Conservation (phyloP, 2,888 invertebrate genomes). For the Thera obeliscata region DNA sequence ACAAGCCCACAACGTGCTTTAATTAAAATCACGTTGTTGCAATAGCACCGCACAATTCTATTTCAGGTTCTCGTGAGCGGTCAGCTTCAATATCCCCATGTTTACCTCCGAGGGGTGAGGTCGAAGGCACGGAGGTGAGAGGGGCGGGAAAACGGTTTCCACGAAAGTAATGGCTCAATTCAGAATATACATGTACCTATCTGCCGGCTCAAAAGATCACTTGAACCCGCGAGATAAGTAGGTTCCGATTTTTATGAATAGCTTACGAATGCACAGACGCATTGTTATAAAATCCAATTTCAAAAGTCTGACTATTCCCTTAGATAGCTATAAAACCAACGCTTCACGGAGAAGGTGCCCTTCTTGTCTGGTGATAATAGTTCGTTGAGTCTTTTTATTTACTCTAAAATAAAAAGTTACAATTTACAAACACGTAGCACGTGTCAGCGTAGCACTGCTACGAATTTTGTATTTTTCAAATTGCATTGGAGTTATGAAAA, state of each 20-base stretch:
- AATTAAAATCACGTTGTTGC: slow-evolving; percentile 34
- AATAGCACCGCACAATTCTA: slow-evolving; percentile 39
- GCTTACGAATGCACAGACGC: background rate
- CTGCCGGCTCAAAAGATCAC: slow-evolving; percentile 29
- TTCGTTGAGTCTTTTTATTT: no score
- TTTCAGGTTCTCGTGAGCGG: slow-evolving; percentile 40
- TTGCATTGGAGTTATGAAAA: background rate
- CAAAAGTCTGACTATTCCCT: no score
- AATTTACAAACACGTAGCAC: no score
- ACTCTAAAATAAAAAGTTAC: no score
- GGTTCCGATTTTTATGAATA: background rate
- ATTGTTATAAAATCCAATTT: no score
- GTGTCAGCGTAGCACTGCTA: no score
- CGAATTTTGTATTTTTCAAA: no score
- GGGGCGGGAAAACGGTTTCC: slow-evolving; percentile 27
- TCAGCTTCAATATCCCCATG: slow-evolving; percentile 46
- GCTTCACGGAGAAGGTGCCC: no score
- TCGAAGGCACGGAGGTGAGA: slow-evolving; percentile 18
- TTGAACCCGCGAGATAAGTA: slow-evolving; percentile 17
- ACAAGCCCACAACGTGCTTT: slow-evolving; percentile 17
- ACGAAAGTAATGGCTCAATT: slow-evolving; percentile 41
- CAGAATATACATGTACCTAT: slow-evolving; percentile 30
- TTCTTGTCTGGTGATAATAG: no score
- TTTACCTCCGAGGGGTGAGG: slow-evolving; percentile 40
- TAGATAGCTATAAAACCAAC: no score